These are phyloP conservation scores for Zapornia atra DNA, from an alignment of 2,113 vertebrate genomes.

Conservation along the genomic window DNA sequence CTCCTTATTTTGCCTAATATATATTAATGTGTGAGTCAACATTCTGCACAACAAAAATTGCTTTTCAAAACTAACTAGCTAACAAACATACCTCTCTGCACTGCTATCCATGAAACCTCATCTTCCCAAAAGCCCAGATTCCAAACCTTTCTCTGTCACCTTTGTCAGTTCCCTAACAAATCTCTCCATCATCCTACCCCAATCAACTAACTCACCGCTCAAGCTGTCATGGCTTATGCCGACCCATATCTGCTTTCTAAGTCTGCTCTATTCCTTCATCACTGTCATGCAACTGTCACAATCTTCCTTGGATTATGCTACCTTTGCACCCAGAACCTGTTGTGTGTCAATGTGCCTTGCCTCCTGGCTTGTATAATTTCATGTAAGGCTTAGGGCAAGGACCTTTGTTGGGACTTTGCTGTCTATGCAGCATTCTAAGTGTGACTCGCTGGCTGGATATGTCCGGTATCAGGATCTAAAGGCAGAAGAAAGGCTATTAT, in stretches of 20 bases:
- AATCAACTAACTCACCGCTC: background rate
- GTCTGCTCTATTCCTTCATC: background rate
- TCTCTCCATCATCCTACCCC: background rate
- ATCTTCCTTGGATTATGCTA: background rate
- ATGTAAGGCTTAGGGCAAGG: background rate
- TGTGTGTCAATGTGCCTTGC: background rate
- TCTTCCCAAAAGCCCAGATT: background rate
- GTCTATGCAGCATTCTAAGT: no score
- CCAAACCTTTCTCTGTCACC: background rate
- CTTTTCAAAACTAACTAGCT: background rate
- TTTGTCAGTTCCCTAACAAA: background rate
- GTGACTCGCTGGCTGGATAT: background rate
- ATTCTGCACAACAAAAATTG: background rate
- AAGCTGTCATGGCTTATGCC: background rate
- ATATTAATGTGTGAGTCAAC: background rate
- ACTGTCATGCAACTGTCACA: background rate
- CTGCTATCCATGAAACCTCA: background rate
- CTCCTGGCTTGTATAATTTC: background rate
- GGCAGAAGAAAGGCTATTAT: background rate
- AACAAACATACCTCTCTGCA: background rate
- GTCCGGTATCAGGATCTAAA: background rate
- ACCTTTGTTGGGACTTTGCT: rapidly evolving
- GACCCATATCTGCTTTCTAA: background rate
- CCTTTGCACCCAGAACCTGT: background rate
- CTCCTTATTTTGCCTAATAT: background rate